Evolutionary conservation across 2,888 invertebrate species (phyloP), one percentile per base, ranked within the genome.

Genomic region (Polydesmus complanatus): DNA sequence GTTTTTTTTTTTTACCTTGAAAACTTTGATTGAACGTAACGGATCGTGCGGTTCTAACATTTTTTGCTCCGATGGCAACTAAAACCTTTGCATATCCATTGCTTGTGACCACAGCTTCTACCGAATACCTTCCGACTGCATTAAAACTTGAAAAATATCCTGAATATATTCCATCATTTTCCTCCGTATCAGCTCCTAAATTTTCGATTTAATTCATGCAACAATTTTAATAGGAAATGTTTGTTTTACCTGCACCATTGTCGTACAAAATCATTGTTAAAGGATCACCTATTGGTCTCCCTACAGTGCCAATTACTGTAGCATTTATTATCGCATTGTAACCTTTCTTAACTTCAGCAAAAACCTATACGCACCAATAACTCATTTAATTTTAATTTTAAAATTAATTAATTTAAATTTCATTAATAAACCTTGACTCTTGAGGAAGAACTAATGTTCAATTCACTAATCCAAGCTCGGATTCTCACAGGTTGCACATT

Each of bases 91-190:
- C 67, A 27, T 63, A 58, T 11, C 66, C 67, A 57, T 67, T 68
- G 25, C 65, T 66, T 5, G 68, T 54, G 19, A 67, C 66, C 18
- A 63, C 60, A 23, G 71, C 68, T 1, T 66, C 65, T 11, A 72
- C 70, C 23, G 68, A 68, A 65, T 72, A 72, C 21, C 67, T 55
- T 5, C 73, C 73, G 55, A 65, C 65, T 3, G 63, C 66, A 18
- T 66, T 65, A 22, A 70, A 68, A 21, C 67, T 63, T 2, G 68
- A 67, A 62, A 70, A 70, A 55, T 67, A 70, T 3, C 69, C 67
- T 14, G 73, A 70, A 63, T 73, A 73, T 14, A 73, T 68, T 1
- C 73, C 73, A 64, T 73, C 73, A 53, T 69, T 65, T 58, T 26
- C 54, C 1, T 22, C 47, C 14, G 54, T 23, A 47, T 59, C 59